Evolutionary conservation across 35 echinoderm and acorn worm species (phyloP).

Genomic region (Ptychodera flava): DNA sequence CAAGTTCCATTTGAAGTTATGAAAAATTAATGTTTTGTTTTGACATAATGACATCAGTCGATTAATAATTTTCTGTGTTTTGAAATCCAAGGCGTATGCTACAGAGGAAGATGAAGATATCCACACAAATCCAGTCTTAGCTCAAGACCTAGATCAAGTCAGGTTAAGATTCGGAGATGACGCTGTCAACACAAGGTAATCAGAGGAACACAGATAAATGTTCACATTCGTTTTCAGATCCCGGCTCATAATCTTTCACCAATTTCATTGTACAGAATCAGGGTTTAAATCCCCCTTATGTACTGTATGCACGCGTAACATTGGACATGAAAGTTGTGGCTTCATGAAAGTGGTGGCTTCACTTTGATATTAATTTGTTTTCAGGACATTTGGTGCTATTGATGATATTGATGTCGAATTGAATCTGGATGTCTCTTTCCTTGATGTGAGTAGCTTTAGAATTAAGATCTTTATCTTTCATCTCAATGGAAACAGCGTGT

Average conservation of each 20-base stretch:
- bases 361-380: too few species aligned
- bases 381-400: conserved; percentile 47
- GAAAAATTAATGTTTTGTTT: too few species aligned
- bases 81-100: neutral
- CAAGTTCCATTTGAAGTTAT: neutral
- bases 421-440: conserved; percentile 30
- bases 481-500: too few species aligned
- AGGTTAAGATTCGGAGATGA: neutral
- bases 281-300: neutral
- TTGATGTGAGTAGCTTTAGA: conserved; percentile 29
- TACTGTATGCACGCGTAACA: neutral
- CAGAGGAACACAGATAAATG: too few species aligned
- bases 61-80: too few species aligned
- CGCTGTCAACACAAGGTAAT: neutral
- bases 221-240: too few species aligned
- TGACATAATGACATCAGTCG: too few species aligned
- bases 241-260: too few species aligned
- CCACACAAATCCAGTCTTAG: neutral
- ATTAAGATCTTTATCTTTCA: neutral
- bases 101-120: neutral
- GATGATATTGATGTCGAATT: conserved; percentile 61
- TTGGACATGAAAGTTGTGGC: neutral
- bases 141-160: neutral
- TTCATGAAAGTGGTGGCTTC: too few species aligned
- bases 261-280: neutral